Base-by-base conservation (phyloP, 2,797 vertebrate genomes). In the Pangasius djambal region DNA sequence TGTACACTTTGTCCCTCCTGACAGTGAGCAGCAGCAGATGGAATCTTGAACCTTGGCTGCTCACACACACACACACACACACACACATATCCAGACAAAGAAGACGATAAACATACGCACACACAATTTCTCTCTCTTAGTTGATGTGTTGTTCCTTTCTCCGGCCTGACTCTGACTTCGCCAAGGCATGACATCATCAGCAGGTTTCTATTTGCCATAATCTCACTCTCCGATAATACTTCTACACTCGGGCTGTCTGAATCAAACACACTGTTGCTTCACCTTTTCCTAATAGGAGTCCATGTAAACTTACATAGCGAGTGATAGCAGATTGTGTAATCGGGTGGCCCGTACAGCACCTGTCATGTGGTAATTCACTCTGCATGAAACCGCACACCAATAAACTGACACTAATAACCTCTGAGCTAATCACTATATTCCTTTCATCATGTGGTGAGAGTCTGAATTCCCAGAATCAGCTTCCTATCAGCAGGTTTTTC, bases 1-100 rank as follows among this genome's bases (percentile, higher is more conserved):
- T 55, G 86, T 86, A 85, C 65, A 78, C 25, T 85, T 70, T 87
- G 59, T 88, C 81, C 85, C 28, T 16, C 40, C 65, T 20, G 87
- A 85, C 87, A 22, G 5, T 63, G 67, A 78, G 20, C 83, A 70
- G 15, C 18, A 18, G 12, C 78, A 75, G 77, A 86, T 55, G 70
- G 88, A 69, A 86, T 55, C 81, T 37, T 81, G 22, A 44, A 81
- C 87, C 57, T 65, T 28, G 61, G n/a, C 40, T 86, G 16, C 31
- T 74, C 88, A 48, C 63, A 48, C 59, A 79, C 40, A n/a, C 44
- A 86, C 57, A 59, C 59, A 79, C 40, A n/a, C 44, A 86, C 57
- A 52, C 48, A 48, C 34, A 74, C 37, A 40, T 2, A 75, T 52
- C 13, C 48, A 52, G n/a, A 18, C 50, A 48, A 48, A 75, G 44